Evolutionary conservation across 2,113 vertebrate genomes (phyloP), one percentile per base, ranked within the genome.

Genomic region (Asarcornis scutulata): DNA sequence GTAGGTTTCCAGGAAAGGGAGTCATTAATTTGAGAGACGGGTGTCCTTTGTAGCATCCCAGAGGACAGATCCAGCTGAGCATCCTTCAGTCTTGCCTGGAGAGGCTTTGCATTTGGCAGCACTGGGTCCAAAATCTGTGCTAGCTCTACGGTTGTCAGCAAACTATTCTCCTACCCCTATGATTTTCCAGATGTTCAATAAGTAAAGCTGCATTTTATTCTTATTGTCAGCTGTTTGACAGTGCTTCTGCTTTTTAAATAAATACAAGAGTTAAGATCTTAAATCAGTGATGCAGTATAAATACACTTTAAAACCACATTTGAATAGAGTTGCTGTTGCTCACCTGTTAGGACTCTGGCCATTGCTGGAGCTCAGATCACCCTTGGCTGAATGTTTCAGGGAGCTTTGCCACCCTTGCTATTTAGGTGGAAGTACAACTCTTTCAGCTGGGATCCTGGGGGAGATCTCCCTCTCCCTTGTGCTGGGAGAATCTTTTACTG

Each of bases 131-230:
- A 93, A 95, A 96, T 97, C 88, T 95, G 66, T 82, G 22, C 68
- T 88, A 78, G 72, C 66, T 95, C 88, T 92, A 55, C n/a, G 64
- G 84, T 86, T 94, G 83, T 92, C 96, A 94, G 93, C 89, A 88
- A 94, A 93, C 67, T 86, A 34, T 84, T 96, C 46, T 96, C 48
- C 82, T 82, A 66, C 31, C 36, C 20, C 20, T 89, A 2, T 91
- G 53, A 12, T 96, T 68, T 97, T 90, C 88, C 94, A 94, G 93
- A 95, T 94, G 91, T 95, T 96, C 66, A 80, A 86, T 64, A 82
- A 89, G 15, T 31, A 93, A 92, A 92, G 82, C 86, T 91, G 52
- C 64, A 82, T 95, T 95, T 93, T 87, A 77, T 38, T 88, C 72
- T 52, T 63, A 17, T 27, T 76, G 44, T 94, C 81, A 89, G 75